Evolutionary conservation across 1,140 invertebrate genomes (phyloP).

Genomic region (Drosophila arawakana): DNA sequence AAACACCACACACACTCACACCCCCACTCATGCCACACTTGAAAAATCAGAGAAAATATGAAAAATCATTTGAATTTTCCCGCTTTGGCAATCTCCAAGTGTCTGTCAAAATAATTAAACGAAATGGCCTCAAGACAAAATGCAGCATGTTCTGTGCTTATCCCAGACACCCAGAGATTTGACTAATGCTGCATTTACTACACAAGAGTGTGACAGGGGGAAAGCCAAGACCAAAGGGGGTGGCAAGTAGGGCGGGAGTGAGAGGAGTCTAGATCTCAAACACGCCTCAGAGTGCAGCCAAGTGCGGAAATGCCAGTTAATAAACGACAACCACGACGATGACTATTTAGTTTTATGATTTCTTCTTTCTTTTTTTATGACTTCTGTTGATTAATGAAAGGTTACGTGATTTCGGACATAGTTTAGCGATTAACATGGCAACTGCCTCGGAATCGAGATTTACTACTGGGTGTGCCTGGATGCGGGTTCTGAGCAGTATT

Average conservation of each 20-base stretch:
- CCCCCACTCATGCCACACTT: not conserved
- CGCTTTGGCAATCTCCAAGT: conserved; percentile 56
- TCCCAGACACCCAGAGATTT: conserved; percentile 60
- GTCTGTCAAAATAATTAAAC: conserved; percentile 81
- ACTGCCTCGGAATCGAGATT: conserved; percentile 40
- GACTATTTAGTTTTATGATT: conserved; percentile 38
- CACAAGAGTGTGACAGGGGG: not conserved
- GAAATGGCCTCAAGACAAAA: conserved; percentile 73
- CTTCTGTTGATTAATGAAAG: conserved; percentile 69
- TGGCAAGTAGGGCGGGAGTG: too few species aligned
- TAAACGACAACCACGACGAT: conserved; percentile 35
- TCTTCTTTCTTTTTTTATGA: conserved; percentile 61
- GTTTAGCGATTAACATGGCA: conserved; percentile 67
- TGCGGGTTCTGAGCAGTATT: conserved; percentile 2
- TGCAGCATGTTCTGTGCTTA: conserved; percentile 63
- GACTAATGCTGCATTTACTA: conserved; percentile 76
- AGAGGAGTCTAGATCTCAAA: not conserved
- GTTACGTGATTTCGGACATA: conserved; percentile 81
- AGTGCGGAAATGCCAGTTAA: conserved; percentile 78
- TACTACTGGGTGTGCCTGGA: conserved; percentile 12
- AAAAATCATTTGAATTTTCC: conserved; percentile 61
- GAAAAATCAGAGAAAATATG: conserved; percentile 65
- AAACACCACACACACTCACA: conserved; percentile 18
- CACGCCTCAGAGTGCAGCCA: conserved; percentile 22
- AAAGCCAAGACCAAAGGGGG: too few species aligned